These are phyloP conservation scores for Pagetopsis macropterus DNA, from an alignment of 2,797 vertebrate genomes.

Conservation along the genomic window DNA sequence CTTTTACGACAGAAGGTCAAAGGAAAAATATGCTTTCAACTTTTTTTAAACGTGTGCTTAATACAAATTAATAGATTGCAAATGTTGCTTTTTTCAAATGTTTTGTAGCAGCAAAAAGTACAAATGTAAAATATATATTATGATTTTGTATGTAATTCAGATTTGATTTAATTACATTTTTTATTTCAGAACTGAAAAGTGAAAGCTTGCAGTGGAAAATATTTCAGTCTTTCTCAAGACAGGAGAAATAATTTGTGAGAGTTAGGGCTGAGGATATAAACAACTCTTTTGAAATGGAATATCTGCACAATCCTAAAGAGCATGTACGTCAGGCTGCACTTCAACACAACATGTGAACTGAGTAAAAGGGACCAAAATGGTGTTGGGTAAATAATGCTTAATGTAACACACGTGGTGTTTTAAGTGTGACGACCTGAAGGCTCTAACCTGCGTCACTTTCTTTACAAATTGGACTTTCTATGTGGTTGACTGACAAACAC, in stretches of 20 bases:
- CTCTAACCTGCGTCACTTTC: conserved; percentile 43
- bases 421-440: conserved; percentile 22
- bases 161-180: not conserved
- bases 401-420: conserved; percentile 3
- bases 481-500: conserved; percentile 36
- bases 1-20: conserved; percentile 42
- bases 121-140: too few species aligned
- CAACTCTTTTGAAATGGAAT: not conserved
- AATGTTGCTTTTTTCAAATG: not conserved
- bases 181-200: not conserved
- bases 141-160: not conserved
- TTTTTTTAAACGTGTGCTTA: too few species aligned
- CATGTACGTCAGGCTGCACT: conserved; percentile 16
- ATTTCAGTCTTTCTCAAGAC: not conserved
- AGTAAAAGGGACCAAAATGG: conserved; percentile 1
- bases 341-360: conserved; percentile 2
- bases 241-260: not conserved
- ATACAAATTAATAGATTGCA: not conserved
- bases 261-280: not conserved
- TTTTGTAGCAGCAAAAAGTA: not conserved
- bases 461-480: not conserved
- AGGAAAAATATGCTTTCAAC: conserved; percentile 10
- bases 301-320: not conserved
- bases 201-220: not conserved
- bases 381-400: conserved; percentile 30